A percentile compares a stretch with the other conserved stretches of the same genome.
Conservation (phyloP, 92 coral and sea anemone species). For the Actinernus sp. region DNA sequence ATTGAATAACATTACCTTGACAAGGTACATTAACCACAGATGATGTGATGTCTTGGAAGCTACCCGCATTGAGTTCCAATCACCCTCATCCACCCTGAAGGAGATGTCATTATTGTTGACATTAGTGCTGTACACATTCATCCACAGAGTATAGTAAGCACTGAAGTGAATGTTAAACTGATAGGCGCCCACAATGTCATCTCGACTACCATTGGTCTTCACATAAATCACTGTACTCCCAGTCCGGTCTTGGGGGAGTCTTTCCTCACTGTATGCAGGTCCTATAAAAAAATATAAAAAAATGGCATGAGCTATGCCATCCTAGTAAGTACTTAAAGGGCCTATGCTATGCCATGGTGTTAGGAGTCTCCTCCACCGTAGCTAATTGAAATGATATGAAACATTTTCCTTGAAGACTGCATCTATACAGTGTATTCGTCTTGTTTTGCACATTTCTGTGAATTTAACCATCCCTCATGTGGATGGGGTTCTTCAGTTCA, state of each 20-base stretch:
- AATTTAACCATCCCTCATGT: no score
- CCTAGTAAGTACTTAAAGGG: no score
- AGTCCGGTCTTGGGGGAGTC: not conserved
- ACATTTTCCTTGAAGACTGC: no score
- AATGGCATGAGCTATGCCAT: no score
- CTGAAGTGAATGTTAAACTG: constrained; percentile 46
- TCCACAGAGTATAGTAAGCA: constrained; percentile 80
- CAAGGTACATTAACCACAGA: constrained; percentile 67
- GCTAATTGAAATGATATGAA: no score
- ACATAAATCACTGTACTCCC: constrained; percentile 35
- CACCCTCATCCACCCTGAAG: constrained; percentile 77
- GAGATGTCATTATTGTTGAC: constrained; percentile 53
- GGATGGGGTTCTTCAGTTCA: no score
- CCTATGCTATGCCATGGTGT: no score
- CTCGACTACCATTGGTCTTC: constrained; percentile 49
- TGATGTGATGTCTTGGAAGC: constrained; percentile 18
- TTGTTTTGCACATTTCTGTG: no score
- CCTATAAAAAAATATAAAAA: constrained; percentile 42
- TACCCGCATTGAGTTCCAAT: constrained; percentile 35
- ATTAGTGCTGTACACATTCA: constrained; percentile 46
- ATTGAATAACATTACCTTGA: constrained; percentile 37
- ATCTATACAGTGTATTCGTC: no score
- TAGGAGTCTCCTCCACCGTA: no score
- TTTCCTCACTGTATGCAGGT: constrained; percentile 78
- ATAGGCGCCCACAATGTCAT: constrained; percentile 73